Percentiles rank a stretch among this genome's conserved stretches.
These are phyloP conservation scores for Centropyge bicolor DNA, from an alignment of 2,797 vertebrate genomes.

Conservation along the genomic window DNA sequence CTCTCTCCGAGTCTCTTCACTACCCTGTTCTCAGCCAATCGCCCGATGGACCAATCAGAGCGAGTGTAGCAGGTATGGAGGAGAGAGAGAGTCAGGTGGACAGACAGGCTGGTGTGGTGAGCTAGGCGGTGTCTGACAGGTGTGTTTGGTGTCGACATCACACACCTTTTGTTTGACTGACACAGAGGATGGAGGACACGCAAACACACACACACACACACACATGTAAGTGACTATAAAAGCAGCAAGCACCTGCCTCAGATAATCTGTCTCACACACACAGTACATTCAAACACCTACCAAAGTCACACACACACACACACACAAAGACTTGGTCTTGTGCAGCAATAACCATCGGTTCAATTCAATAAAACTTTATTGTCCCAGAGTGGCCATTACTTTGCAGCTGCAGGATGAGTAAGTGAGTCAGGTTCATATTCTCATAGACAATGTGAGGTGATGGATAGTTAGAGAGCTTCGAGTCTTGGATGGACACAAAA, in stretches of 20 bases:
- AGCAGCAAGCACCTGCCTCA: constrained; percentile 18
- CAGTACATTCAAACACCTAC: not conserved
- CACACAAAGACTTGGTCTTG: constrained; percentile 1
- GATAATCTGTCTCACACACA: not conserved
- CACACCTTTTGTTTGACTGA: constrained; percentile 39
- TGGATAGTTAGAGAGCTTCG: not conserved
- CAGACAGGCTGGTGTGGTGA: constrained; percentile 42
- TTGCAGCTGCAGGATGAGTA: not conserved
- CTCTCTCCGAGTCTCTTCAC: not conserved
- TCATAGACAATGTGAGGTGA: too few relatives aligned
- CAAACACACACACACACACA: not conserved
- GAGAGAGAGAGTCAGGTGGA: constrained; percentile 30
- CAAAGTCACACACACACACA: constrained; percentile 18
- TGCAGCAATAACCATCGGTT: constrained; percentile 11
- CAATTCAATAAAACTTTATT: constrained; percentile 26
- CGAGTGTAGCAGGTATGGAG: constrained; percentile 31
- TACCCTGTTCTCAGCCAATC: constrained; percentile 48
- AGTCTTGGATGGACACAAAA: not conserved
- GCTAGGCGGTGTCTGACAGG: constrained; percentile 35
- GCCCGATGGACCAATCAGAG: constrained; percentile 43
- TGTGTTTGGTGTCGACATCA: constrained; percentile 43
- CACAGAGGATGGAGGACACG: constrained; percentile 39
- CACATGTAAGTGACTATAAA: constrained; percentile 5
- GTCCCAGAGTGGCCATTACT: not conserved
- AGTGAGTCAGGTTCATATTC: too few relatives aligned